A percentile compares a stretch with the other conserved stretches of the same genome.
Evolutionary conservation across 2,888 invertebrate genomes (phyloP).

Genomic region (Taenaris catops): DNA sequence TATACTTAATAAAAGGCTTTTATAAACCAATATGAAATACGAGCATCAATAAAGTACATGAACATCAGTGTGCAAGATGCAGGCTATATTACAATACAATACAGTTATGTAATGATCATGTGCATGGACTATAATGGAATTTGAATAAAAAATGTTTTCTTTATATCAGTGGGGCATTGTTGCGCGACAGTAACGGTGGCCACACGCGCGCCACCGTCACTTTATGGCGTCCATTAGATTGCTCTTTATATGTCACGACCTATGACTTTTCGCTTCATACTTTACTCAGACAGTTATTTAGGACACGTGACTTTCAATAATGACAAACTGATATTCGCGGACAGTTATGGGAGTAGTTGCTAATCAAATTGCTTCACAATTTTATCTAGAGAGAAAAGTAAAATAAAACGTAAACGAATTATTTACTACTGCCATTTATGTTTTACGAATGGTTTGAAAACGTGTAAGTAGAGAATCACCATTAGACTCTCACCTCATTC

Average conservation of each 20-base stretch:
- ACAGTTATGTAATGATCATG: slow-evolving; percentile 54
- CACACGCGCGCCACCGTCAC: slow-evolving; percentile 62
- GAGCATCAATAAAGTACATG: slow-evolving; percentile 5
- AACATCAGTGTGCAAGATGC: slow-evolving; percentile 7
- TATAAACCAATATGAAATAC: slow-evolving; percentile 13
- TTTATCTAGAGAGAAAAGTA: too few species aligned
- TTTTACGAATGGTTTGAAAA: too few species aligned
- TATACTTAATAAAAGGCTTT: slow-evolving; percentile 9
- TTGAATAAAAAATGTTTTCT: slow-evolving; percentile 78
- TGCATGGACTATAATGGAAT: slow-evolving; percentile 58
- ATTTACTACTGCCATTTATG: too few species aligned
- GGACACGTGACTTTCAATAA: too few species aligned
- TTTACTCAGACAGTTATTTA: too few species aligned
- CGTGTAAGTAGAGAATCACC: too few species aligned
- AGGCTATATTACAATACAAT: slow-evolving; percentile 33
- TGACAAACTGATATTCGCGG: too few species aligned
- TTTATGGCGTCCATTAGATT: slow-evolving; percentile 43
- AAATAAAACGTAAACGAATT: too few species aligned
- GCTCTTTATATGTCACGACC: slow-evolving; percentile 47
- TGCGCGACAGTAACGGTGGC: slow-evolving; percentile 64
- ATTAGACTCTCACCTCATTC: too few species aligned
- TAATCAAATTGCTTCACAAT: too few species aligned
- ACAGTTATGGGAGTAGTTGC: too few species aligned
- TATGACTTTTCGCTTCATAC: slow-evolving; percentile 8
- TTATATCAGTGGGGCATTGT: slow-evolving; percentile 76